Conservation (phyloP, 1,140 invertebrate species). For the Drosophila micromelanica region DNA sequence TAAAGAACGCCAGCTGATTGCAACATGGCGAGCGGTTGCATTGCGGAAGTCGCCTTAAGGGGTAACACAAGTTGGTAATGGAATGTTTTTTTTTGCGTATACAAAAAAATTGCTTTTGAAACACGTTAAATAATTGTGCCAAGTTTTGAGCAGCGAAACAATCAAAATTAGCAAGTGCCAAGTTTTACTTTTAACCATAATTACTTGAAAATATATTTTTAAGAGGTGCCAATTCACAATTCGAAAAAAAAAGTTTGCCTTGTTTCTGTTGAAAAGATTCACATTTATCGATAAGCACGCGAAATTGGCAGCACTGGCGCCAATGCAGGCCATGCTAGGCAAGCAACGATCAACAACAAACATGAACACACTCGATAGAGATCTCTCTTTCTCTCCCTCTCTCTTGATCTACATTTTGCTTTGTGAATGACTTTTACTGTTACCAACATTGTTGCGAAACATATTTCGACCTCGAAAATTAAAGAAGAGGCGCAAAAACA, state of each 20-base stretch:
- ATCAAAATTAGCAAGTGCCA: no score
- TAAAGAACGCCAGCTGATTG: constrained; percentile 15
- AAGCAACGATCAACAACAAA: neutral
- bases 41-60: neutral
- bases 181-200: no score
- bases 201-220: no score
- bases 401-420: neutral
- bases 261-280: no score
- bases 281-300: neutral
- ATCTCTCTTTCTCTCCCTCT: neutral
- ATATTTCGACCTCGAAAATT: constrained; percentile 20
- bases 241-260: no score
- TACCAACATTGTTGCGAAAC: constrained; percentile 10
- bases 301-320: neutral
- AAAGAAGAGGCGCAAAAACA: neutral
- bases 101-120: neutral
- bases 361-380: neutral
- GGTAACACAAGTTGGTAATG: constrained; percentile 2
- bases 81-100: neutral
- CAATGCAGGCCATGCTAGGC: neutral
- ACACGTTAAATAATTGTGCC: neutral
- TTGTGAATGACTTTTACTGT: constrained; percentile 8
- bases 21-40: neutral
- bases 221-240: no score
- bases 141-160: neutral